Percentiles rank a stretch among this genome's conserved stretches.
These are phyloP conservation scores for Typhlichthys subterraneus DNA, from an alignment of 2,797 vertebrate genomes.

Conservation along the genomic window DNA sequence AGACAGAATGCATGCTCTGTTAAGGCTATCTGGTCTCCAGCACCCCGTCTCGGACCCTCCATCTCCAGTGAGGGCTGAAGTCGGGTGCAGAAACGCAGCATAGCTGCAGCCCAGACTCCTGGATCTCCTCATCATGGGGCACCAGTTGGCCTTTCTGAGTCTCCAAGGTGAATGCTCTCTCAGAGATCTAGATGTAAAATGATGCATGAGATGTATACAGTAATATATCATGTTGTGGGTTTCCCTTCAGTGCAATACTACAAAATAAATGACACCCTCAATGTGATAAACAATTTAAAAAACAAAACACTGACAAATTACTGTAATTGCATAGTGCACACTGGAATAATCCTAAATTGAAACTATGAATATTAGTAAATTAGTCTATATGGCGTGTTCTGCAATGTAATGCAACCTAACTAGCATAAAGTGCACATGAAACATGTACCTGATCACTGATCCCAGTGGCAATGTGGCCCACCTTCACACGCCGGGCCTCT, in stretches of 20 bases:
- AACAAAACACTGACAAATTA: too few species aligned
- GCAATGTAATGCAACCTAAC: not conserved
- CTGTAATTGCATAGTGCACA: too few species aligned
- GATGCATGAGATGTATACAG: not conserved
- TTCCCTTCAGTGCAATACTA: too few species aligned
- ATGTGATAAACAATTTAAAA: too few species aligned
- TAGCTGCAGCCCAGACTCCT: slow-evolving; percentile 86
- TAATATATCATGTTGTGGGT: not conserved
- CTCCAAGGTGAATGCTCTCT: slow-evolving; percentile 89
- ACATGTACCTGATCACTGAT: slow-evolving; percentile 94
- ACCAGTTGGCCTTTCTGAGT: slow-evolving; percentile 83
- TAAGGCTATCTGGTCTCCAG: slow-evolving; percentile 78
- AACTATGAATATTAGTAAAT: too few species aligned
- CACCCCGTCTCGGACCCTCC: slow-evolving; percentile 87
- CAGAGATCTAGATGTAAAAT: slow-evolving; percentile 81
- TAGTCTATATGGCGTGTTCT: too few species aligned
- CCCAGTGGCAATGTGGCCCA: slow-evolving; percentile 92
- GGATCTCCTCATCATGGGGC: slow-evolving; percentile 84
- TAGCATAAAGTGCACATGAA: not conserved
- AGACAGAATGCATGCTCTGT: not conserved
- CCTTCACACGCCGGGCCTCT: slow-evolving; percentile 88
- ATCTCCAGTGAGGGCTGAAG: slow-evolving; percentile 83
- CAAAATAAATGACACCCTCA: too few species aligned
- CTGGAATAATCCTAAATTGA: too few species aligned
- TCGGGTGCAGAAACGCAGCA: slow-evolving; percentile 87